These are phyloP conservation scores for Morpho achilles DNA, from an alignment of 2,888 invertebrate species.

Conservation along the genomic window DNA sequence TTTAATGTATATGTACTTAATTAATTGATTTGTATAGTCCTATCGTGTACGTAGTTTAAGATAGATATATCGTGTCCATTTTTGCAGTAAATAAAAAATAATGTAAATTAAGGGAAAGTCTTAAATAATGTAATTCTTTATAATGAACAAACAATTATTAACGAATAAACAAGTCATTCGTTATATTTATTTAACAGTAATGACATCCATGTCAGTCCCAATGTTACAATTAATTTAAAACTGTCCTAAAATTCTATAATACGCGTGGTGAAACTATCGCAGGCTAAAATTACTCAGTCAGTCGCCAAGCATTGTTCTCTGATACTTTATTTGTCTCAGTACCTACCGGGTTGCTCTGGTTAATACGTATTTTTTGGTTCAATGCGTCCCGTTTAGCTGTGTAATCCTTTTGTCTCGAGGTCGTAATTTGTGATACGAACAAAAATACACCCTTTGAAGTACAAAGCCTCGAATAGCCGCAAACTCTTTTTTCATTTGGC, in stretches of 20 bases:
- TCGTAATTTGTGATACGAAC: conserved; percentile 64
- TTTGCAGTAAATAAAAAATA: no score
- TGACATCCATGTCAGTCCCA: no score
- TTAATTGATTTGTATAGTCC: no score
- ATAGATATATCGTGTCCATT: no score
- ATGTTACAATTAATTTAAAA: not conserved
- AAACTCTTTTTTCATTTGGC: not conserved
- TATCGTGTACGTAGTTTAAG: no score
- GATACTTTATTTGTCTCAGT: conserved; percentile 70
- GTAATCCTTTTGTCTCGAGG: conserved; percentile 52
- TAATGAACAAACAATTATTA: no score
- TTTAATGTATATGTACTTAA: no score
- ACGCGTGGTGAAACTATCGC: conserved; percentile 28
- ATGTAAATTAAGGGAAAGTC: no score
- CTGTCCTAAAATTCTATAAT: not conserved
- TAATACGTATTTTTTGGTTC: conserved; percentile 54
- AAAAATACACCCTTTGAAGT: conserved; percentile 51
- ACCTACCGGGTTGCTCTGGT: conserved; percentile 34
- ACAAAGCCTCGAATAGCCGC: conserved; percentile 26
- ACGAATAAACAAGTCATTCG: no score
- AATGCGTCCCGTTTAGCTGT: conserved; percentile 57
- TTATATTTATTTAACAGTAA: no score
- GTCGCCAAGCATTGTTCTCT: conserved; percentile 71
- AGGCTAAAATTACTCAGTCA: conserved; percentile 75
- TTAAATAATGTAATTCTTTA: no score